phyloP scores from a whole-genome alignment of 2,888 invertebrate species.

The Zelleria hepariella region DNA sequence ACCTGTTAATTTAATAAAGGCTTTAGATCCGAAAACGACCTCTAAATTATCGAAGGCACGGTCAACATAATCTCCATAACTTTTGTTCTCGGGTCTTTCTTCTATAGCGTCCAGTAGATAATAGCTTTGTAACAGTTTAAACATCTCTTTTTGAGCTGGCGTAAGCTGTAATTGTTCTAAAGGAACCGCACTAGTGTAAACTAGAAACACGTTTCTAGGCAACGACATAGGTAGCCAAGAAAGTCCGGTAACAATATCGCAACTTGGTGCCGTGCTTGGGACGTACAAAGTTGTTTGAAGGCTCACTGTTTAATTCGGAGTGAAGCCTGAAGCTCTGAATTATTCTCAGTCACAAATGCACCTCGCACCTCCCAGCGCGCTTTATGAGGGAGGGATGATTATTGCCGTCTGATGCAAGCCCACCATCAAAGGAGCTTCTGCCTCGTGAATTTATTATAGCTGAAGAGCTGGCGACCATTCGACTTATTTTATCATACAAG shows the following conservation, averaged over 20 bases:
- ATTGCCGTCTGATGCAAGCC: not conserved
- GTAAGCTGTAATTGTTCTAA: slow-evolving; percentile 81
- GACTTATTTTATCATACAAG: too few species aligned
- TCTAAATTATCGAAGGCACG: slow-evolving; percentile 76
- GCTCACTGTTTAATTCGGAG: too few species aligned
- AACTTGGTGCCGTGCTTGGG: too few species aligned
- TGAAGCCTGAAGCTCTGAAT: slow-evolving; percentile 14
- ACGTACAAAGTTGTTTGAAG: too few species aligned
- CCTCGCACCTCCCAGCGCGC: slow-evolving; percentile 18
- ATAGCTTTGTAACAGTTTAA: slow-evolving; percentile 75
- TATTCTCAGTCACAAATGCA: slow-evolving; percentile 31
- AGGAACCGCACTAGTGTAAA: slow-evolving; percentile 79
- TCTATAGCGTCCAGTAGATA: slow-evolving; percentile 54
- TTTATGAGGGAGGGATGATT: not conserved
- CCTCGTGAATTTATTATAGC: too few species aligned
- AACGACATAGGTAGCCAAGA: slow-evolving; percentile 88
- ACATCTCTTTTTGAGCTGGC: slow-evolving; percentile 82
- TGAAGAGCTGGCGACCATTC: too few species aligned
- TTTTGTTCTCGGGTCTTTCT: slow-evolving; percentile 47
- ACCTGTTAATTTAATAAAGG: slow-evolving; percentile 78
- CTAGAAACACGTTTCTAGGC: slow-evolving; percentile 84
- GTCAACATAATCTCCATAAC: slow-evolving; percentile 70
- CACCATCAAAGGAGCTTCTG: too few species aligned
- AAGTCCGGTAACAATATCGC: slow-evolving; percentile 83
- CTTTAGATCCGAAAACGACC: slow-evolving; percentile 73